A percentile compares a stretch with the other conserved stretches of the same genome.
phyloP scores from a whole-genome alignment of 2,888 invertebrate genomes.

The Ernsta delagoae region DNA sequence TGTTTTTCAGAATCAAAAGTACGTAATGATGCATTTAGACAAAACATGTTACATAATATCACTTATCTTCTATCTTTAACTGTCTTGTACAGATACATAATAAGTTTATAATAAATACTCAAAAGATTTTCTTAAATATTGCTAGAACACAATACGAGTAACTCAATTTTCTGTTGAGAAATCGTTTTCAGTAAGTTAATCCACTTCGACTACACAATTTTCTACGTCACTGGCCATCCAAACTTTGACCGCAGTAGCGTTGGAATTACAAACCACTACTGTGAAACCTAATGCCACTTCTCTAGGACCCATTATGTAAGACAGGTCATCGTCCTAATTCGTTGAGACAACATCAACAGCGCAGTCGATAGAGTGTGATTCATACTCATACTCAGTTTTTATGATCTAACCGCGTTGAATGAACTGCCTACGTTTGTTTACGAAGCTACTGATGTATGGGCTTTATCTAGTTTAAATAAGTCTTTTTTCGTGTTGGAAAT shows the following conservation, averaged over 20 bases:
- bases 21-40: too few relatives aligned
- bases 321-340: slow-evolving; percentile 70
- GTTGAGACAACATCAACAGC: slow-evolving; percentile 49
- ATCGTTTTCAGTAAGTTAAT: slow-evolving; percentile 14
- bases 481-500: slow-evolving; percentile 1
- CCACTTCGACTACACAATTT: slow-evolving; percentile 17
- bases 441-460: neutral
- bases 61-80: too few relatives aligned
- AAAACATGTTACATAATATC: too few relatives aligned
- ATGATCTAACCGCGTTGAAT: slow-evolving; percentile 34
- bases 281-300: slow-evolving; percentile 30
- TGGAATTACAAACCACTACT: slow-evolving; percentile 37
- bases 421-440: slow-evolving; percentile 27
- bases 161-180: neutral
- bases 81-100: too few relatives aligned
- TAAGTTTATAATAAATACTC: too few relatives aligned
- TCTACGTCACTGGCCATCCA: slow-evolving; percentile 32
- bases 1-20: too few relatives aligned
- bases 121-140: too few relatives aligned
- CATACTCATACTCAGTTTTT: slow-evolving; percentile 35
- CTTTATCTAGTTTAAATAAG: slow-evolving; percentile 8
- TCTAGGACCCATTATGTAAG: slow-evolving; percentile 62
- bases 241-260: slow-evolving; percentile 32
- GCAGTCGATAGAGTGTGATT: slow-evolving; percentile 37
- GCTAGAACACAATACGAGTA: too few relatives aligned